Base-by-base conservation (phyloP, 2,797 vertebrate genomes). In the Peromyscus attwateri region DNA sequence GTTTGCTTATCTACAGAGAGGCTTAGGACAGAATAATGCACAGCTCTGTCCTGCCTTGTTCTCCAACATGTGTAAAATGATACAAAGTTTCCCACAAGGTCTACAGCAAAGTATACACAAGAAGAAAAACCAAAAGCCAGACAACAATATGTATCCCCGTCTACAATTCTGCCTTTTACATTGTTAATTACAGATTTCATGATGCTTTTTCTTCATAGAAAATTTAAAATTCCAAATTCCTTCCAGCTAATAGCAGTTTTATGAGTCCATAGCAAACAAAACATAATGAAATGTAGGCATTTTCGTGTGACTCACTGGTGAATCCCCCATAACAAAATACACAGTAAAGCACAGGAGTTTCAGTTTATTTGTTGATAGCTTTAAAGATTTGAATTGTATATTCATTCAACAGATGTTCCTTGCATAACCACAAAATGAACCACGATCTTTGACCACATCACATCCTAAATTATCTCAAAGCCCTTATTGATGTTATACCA, bases 191-290 rank as follows among this genome's bases (percentile, higher is more conserved):
- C 7, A 46, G 19, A 60, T 29, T 89, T 3, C 13, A 1, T 23
- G 16, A 16, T 75, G n/a, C 1, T 52, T 81, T 97, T 66, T 88
- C 27, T 64, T 82, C 17, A 76, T 21, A 52, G 40, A 16, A 93
- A 55, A 57, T 64, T 92, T 64, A 92, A 29, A 94, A 11, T 87
- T 97, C 4, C 21, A 96, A 80, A 89, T 60, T 68, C 77, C 3
- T 75, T 6, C 29, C 91, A 73, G 57, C 34, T 92, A 89, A 49
- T 2, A 70, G 31, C 12, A 85, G 85, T 87, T 87, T 96, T 34
- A 31, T 49, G 73, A 70, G 79, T 93, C 89, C 91, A 89, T 89
- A 79, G 37, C 3, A 62, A 66, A 34, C 3, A 62, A 66, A 34
- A 9, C n/a, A 80, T 57, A 92, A 52, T 62, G 37, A 92, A 93